Evolutionary conservation across 2,888 invertebrate genomes (phyloP).

Genomic region (Pachydiplax longipennis): DNA sequence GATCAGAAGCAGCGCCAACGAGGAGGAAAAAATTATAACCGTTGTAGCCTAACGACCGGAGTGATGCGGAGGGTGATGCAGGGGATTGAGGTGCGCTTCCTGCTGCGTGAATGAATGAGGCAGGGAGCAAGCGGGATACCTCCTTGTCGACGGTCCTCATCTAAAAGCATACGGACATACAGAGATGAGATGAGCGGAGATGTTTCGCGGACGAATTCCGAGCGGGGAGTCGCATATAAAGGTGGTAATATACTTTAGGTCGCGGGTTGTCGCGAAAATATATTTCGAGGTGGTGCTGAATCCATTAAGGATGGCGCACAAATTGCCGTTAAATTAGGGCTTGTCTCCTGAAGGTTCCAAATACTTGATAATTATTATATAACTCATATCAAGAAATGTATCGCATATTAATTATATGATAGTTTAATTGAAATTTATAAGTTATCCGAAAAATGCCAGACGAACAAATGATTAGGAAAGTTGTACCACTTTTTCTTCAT

Average conservation of each 20-base stretch:
- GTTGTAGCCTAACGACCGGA: slow-evolving; percentile 39
- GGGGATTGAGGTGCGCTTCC: slow-evolving; percentile 15
- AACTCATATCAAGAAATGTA: too few species aligned
- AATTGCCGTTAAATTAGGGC: background rate
- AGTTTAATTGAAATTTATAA: too few species aligned
- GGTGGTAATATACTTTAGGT: background rate
- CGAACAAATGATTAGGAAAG: too few species aligned
- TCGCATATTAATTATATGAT: too few species aligned
- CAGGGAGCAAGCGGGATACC: background rate
- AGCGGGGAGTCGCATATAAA: background rate
- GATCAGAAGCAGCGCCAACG: slow-evolving; percentile 21
- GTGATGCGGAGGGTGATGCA: background rate
- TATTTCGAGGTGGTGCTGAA: background rate
- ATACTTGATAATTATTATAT: too few species aligned
- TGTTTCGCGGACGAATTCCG: background rate
- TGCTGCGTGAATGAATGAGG: slow-evolving; percentile 27
- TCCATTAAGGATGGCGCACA: background rate
- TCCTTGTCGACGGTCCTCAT: slow-evolving; percentile 10
- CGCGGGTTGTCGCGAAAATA: too few species aligned
- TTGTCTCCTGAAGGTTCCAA: too few species aligned
- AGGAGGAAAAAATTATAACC: slow-evolving; percentile 33
- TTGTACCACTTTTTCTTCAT: too few species aligned
- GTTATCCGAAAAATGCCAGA: too few species aligned
- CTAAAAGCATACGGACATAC: background rate
- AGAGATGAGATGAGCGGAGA: background rate